These are phyloP conservation scores for Oeneis ivallda DNA, from an alignment of 2,888 invertebrate species.

Conservation along the genomic window DNA sequence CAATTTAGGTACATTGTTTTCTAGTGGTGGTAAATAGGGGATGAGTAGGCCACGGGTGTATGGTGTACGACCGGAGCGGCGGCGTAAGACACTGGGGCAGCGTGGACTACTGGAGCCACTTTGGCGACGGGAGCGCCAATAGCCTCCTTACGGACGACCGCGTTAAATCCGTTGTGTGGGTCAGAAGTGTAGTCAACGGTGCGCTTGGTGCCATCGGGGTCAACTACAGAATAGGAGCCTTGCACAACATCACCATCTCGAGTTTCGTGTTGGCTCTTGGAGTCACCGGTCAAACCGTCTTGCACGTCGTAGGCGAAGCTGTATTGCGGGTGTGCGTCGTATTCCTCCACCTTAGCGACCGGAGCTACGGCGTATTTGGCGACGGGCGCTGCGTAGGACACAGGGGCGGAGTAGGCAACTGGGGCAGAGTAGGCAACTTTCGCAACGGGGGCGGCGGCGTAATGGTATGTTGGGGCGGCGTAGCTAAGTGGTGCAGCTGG, in stretches of 20 bases:
- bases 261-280: conserved; percentile 64
- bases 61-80: conserved; percentile 62
- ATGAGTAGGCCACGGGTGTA: conserved; percentile 60
- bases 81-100: conserved; percentile 44
- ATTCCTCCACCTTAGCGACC: conserved; percentile 56
- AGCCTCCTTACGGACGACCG: conserved; percentile 68
- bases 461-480: conserved; percentile 45
- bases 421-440: conserved; percentile 51
- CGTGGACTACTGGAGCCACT: conserved; percentile 51
- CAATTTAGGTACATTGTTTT: conserved; percentile 36
- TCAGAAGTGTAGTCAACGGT: conserved; percentile 72
- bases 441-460: conserved; percentile 51
- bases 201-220: conserved; percentile 68
- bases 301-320: conserved; percentile 73
- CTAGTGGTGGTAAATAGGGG: conserved; percentile 84
- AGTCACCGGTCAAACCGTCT: conserved; percentile 67
- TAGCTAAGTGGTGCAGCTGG: conserved; percentile 50
- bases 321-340: conserved; percentile 71
- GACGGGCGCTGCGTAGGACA: conserved; percentile 49
- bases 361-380: conserved; percentile 52
- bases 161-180: conserved; percentile 69
- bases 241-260: conserved; percentile 70
- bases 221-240: conserved; percentile 67
- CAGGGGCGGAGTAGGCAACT: conserved; percentile 49
- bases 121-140: conserved; percentile 50